Evolutionary conservation across 2,888 invertebrate genomes (phyloP).

Genomic region (Rhimphoctona megacephalus): DNA sequence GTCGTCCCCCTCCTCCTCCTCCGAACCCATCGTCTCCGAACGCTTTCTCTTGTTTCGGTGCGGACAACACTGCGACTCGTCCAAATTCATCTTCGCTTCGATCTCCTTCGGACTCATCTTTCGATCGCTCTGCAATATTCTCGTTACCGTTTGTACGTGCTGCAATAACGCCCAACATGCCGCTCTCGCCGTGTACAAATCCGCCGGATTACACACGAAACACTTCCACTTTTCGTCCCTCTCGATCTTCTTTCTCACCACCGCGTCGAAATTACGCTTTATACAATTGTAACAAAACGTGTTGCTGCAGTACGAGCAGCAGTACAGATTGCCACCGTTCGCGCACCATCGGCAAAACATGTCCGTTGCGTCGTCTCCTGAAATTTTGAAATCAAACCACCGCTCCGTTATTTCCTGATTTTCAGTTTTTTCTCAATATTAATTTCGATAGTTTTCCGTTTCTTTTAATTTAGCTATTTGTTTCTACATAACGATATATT

Average conservation of each 20-base stretch:
- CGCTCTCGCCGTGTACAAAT: slow-evolving; percentile 89
- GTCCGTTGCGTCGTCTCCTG: slow-evolving; percentile 92
- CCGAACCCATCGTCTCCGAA: slow-evolving; percentile 72
- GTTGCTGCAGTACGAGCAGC: slow-evolving; percentile 89
- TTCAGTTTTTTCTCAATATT: too few species aligned
- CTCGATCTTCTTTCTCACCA: slow-evolving; percentile 90
- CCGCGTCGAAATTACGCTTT: slow-evolving; percentile 89
- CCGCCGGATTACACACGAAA: slow-evolving; percentile 90
- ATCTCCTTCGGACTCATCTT: slow-evolving; percentile 75
- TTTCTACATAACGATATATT: neutral
- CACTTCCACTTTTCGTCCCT: slow-evolving; percentile 93
- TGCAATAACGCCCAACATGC: slow-evolving; percentile 90
- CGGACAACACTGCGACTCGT: slow-evolving; percentile 81
- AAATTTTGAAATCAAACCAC: slow-evolving; percentile 29
- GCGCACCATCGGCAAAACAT: slow-evolving; percentile 94
- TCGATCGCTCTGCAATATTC: slow-evolving; percentile 77
- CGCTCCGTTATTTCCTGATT: neutral
- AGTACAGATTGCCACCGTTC: slow-evolving; percentile 92
- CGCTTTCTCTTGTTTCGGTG: slow-evolving; percentile 79
- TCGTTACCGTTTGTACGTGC: slow-evolving; percentile 84
- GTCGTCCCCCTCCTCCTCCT: slow-evolving; percentile 77
- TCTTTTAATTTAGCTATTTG: neutral
- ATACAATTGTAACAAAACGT: slow-evolving; percentile 90
- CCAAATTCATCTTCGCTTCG: slow-evolving; percentile 80
- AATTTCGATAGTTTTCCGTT: neutral